Conservation (phyloP, 2,888 invertebrate genomes). For the Coleophora deauratella region DNA sequence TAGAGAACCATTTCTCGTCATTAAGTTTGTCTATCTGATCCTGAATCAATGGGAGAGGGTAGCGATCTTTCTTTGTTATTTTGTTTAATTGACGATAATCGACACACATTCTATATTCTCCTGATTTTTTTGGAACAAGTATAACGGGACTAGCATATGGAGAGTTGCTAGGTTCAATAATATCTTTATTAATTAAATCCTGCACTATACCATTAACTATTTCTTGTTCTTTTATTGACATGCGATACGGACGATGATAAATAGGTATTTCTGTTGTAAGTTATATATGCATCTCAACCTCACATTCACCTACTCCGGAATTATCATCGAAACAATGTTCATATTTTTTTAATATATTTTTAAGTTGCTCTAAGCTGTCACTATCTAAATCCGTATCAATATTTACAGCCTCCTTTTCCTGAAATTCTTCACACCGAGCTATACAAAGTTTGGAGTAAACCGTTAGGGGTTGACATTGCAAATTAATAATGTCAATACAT, state of each 20-base stretch:
- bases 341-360: neutral
- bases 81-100: slow-evolving; percentile 13
- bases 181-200: slow-evolving; percentile 11
- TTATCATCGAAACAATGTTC: too few relatives aligned
- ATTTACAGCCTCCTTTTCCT: too few relatives aligned
- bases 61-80: slow-evolving; percentile 9
- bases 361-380: too few relatives aligned
- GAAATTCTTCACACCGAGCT: too few relatives aligned
- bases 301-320: neutral
- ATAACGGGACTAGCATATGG: slow-evolving; percentile 13
- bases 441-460: too few relatives aligned
- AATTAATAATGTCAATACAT: too few relatives aligned
- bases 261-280: slow-evolving; percentile 4
- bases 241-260: slow-evolving; percentile 11
- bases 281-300: slow-evolving; percentile 7
- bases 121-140: slow-evolving; percentile 8
- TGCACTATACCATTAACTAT: slow-evolving; percentile 7
- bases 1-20: slow-evolving; percentile 2
- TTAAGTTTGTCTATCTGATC: slow-evolving; percentile 11
- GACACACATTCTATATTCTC: slow-evolving; percentile 11
- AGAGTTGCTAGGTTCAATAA: slow-evolving; percentile 11
- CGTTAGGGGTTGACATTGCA: too few relatives aligned
- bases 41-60: slow-evolving; percentile 13
- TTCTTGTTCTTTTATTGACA: slow-evolving; percentile 8
- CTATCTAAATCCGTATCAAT: too few relatives aligned